A percentile compares a stretch with the other conserved stretches of the same genome.
These are phyloP conservation scores for Eurytoma californica DNA, from an alignment of 2,888 invertebrate genomes.

Conservation along the genomic window DNA sequence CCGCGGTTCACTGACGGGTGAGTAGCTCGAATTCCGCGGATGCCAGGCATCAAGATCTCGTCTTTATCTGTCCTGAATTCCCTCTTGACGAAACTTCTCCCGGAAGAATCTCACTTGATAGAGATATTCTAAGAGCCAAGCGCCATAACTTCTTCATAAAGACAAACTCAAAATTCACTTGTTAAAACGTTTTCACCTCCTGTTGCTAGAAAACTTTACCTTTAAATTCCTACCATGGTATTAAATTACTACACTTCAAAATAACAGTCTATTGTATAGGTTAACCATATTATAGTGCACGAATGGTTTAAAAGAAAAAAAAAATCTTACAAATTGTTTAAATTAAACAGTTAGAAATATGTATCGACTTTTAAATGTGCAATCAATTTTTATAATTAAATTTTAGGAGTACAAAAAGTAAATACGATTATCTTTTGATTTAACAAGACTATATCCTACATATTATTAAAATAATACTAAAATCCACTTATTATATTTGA, in stretches of 20 bases:
- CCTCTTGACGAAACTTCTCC: slow-evolving; percentile 24
- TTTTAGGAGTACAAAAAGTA: no score
- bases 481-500: no score
- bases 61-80: slow-evolving; percentile 30
- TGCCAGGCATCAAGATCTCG: slow-evolving; percentile 17
- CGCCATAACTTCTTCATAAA: not conserved
- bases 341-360: no score
- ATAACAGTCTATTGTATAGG: no score
- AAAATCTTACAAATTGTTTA: no score
- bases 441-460: no score
- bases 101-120: slow-evolving; percentile 33
- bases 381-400: no score
- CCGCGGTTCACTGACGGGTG: not conserved
- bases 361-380: no score
- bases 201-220: not conserved
- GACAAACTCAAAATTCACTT: not conserved
- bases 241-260: not conserved
- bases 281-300: no score
- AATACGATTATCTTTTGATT: no score
- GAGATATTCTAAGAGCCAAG: slow-evolving; percentile 25
- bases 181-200: not conserved
- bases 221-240: not conserved
- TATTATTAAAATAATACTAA: no score
- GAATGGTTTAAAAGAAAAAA: no score
- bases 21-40: slow-evolving; percentile 18